A percentile compares a stretch with the other conserved stretches of the same genome.
Conservation (phyloP, 2,888 invertebrate species). For the Orchesella flavescens region DNA sequence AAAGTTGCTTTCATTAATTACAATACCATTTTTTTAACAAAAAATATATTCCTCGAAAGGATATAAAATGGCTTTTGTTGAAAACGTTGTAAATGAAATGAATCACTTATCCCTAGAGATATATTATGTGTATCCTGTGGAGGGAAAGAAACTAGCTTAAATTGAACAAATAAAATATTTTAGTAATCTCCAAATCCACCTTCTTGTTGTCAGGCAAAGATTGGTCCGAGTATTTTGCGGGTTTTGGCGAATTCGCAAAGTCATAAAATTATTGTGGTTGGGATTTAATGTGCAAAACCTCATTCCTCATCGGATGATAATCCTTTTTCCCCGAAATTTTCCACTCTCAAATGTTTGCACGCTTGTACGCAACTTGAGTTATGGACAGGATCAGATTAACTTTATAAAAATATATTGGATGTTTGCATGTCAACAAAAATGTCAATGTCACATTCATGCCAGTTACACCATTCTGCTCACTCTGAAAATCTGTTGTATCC, state of each 20-base stretch:
- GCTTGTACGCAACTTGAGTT: too few relatives aligned
- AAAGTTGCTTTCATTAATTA: background rate
- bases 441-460: constrained; percentile 21
- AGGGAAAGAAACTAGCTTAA: background rate
- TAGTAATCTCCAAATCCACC: background rate
- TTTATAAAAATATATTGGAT: background rate
- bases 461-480: constrained; percentile 5
- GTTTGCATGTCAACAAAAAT: constrained; percentile 4
- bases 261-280: background rate
- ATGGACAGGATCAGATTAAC: too few relatives aligned
- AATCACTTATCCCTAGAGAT: too few relatives aligned
- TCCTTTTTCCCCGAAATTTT: background rate
- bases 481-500: background rate
- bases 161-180: background rate
- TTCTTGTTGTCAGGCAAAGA: background rate
- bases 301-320: background rate
- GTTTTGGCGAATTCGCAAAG: background rate
- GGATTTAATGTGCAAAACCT: background rate
- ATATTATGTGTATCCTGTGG: too few relatives aligned
- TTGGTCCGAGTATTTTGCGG: too few relatives aligned
- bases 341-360: background rate
- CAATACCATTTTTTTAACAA: too few relatives aligned
- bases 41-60: too few relatives aligned
- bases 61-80: too few relatives aligned
- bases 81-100: too few relatives aligned